Conservation (phyloP, 2,888 invertebrate species). For the Pristionchus entomophagus region DNA sequence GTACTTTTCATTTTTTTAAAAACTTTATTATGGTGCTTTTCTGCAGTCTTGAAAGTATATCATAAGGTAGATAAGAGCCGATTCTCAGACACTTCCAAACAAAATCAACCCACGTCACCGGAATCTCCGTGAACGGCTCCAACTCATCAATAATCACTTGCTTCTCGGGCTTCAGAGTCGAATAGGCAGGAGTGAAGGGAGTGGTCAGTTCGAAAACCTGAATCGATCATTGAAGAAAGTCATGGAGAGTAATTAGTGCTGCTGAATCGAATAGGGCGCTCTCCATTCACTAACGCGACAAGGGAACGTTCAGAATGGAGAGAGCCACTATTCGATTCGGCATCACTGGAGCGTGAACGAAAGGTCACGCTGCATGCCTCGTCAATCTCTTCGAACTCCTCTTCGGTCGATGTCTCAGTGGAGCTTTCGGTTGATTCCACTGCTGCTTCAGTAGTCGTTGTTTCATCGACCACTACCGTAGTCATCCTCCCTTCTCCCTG, state of each 20-base stretch:
- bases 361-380: slow-evolving; percentile 26
- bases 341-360: not conserved
- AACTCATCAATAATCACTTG: slow-evolving; percentile 44
- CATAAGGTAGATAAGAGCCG: too few species aligned
- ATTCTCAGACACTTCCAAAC: not conserved
- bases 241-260: not conserved
- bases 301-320: too few species aligned
- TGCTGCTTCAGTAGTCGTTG: not conserved
- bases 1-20: not conserved
- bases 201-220: slow-evolving; percentile 10
- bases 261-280: not conserved
- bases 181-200: slow-evolving; percentile 10
- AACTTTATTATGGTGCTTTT: not conserved
- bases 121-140: slow-evolving; percentile 17
- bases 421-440: not conserved
- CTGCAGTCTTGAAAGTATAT: too few species aligned
- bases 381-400: slow-evolving; percentile 5
- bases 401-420: not conserved
- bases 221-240: not conserved
- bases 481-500: not conserved
- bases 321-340: too few species aligned
- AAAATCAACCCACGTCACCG: not conserved
- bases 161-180: slow-evolving; percentile 19
- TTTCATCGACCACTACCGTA: slow-evolving; percentile 14
- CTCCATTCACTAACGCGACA: too few species aligned